phyloP scores from a whole-genome alignment of 2,113 vertebrate genomes.

The Amphilophus citrinellus region DNA sequence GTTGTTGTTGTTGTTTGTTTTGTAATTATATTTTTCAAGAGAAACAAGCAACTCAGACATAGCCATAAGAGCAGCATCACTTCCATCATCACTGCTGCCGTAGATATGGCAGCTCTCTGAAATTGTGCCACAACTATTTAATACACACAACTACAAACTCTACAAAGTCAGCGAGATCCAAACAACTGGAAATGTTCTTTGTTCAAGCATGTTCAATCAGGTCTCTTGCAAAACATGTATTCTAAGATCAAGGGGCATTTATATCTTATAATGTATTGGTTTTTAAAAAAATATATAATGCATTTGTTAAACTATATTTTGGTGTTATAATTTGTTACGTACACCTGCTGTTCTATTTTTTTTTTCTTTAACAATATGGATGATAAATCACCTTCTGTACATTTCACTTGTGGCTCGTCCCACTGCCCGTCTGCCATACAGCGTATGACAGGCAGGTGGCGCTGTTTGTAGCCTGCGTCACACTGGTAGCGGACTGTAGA shows the following conservation, averaged over 20 bases:
- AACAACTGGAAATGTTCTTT: not conserved
- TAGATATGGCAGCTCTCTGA: not conserved
- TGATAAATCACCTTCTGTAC: conserved; percentile 69
- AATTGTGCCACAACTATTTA: not conserved
- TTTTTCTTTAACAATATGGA: not conserved
- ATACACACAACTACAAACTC: not conserved
- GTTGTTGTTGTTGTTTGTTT: not conserved
- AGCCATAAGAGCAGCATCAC: not conserved
- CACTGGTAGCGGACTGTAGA: conserved; percentile 94
- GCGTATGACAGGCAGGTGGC: conserved; percentile 90
- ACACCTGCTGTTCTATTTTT: too few species aligned
- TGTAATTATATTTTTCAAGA: not conserved
- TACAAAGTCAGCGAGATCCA: not conserved
- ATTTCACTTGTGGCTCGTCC: conserved; percentile 93
- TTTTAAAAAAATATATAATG: too few species aligned
- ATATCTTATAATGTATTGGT: not conserved
- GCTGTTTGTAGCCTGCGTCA: conserved; percentile 86
- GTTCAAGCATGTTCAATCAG: not conserved
- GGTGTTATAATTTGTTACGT: too few species aligned
- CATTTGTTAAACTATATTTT: too few species aligned
- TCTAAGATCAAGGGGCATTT: not conserved
- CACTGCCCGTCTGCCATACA: conserved; percentile 91
- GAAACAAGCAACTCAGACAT: not conserved
- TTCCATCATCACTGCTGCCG: not conserved
- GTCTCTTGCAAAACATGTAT: not conserved